Conservation (phyloP, 1,140 invertebrate species). For the Geopemphigus sp. region DNA sequence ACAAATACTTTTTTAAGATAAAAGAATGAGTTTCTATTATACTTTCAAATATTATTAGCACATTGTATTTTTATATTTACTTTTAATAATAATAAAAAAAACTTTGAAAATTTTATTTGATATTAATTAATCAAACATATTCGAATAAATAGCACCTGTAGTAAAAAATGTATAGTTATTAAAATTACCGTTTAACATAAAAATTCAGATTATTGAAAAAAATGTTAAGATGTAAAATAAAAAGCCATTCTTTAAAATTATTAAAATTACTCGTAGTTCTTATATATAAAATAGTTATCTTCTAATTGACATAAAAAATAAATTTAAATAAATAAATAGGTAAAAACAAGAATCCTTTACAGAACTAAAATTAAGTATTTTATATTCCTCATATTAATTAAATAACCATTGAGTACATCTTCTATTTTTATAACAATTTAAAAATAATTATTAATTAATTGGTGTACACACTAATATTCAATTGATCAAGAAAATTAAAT, state of each 20-base stretch:
- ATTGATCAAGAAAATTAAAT: no score
- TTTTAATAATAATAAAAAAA: background rate
- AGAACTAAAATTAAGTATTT: background rate
- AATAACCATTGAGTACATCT: background rate
- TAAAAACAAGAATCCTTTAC: background rate
- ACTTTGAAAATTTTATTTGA: background rate
- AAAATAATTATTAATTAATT: conserved; percentile 2
- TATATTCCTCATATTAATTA: background rate
- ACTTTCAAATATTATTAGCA: background rate
- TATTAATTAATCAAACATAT: no score
- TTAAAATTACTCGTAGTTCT: background rate
- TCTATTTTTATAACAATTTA: background rate
- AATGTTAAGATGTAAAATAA: background rate
- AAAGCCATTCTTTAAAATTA: background rate
- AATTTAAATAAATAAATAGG: background rate
- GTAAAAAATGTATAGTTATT: no score
- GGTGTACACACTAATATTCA: conserved; percentile 3
- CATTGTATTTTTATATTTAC: background rate
- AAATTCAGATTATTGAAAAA: background rate
- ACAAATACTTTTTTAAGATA: background rate
- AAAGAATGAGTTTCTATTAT: conserved; percentile 17
- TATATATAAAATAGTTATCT: background rate
- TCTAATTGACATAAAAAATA: background rate
- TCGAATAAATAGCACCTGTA: no score
- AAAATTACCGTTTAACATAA: background rate